Conservation (phyloP, 2,888 invertebrate genomes). For the Pandemis cinnamomeana region DNA sequence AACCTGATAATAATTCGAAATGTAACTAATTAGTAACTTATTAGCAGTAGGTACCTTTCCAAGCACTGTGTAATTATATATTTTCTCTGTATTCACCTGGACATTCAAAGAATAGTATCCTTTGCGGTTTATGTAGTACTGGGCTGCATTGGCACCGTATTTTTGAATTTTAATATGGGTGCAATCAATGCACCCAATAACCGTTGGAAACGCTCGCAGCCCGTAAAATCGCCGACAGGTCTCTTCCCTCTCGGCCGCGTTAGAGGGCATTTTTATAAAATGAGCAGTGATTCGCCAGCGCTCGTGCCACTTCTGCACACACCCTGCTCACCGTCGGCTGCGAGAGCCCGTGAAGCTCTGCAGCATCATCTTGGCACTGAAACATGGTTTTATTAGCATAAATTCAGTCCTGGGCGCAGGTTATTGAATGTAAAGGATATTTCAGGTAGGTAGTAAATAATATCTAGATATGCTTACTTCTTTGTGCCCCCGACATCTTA, state of each 20-base stretch:
- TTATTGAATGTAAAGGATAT: not conserved
- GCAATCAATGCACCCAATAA: slow-evolving; percentile 14
- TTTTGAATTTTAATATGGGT: slow-evolving; percentile 8
- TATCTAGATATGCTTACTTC: not conserved
- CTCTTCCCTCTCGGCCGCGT: not conserved
- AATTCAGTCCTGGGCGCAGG: not conserved
- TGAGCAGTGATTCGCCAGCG: not conserved
- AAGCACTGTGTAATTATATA: not conserved
- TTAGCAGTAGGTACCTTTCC: not conserved
- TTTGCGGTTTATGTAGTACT: slow-evolving; percentile 1
- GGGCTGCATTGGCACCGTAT: not conserved
- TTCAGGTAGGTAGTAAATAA: not conserved
- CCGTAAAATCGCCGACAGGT: no score
- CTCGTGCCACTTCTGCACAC: not conserved
- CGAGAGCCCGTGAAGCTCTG: slow-evolving; percentile 15
- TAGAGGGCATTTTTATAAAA: slow-evolving; percentile 1
- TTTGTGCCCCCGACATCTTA: not conserved
- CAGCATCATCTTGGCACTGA: slow-evolving; percentile 14
- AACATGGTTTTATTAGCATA: not conserved
- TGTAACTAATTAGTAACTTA: not conserved
- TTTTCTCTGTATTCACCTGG: slow-evolving; percentile 2
- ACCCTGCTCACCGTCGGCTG: slow-evolving; percentile 5
- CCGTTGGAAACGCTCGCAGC: not conserved
- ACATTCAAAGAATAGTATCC: slow-evolving; percentile 10
- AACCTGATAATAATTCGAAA: not conserved